phyloP scores from a whole-genome alignment of 2,888 invertebrate species.

The Phyllotreta cruciferae region DNA sequence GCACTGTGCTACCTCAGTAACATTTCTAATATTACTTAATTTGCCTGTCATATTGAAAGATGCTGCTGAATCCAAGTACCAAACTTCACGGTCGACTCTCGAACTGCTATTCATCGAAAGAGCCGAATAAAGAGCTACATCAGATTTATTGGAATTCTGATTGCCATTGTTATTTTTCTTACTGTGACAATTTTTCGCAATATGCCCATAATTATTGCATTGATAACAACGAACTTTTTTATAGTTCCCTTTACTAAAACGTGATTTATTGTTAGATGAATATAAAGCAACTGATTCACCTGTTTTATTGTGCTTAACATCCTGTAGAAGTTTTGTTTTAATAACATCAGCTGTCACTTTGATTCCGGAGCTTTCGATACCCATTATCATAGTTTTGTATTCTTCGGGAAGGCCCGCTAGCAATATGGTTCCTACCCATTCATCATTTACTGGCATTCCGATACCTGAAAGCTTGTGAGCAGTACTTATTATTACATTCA shows the following conservation, averaged over 20 bases:
- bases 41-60: slow-evolving; percentile 9
- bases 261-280: too few species aligned
- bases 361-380: neutral
- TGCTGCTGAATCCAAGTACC: slow-evolving; percentile 7
- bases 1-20: slow-evolving; percentile 4
- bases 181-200: slow-evolving; percentile 21
- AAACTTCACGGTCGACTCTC: neutral
- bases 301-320: neutral
- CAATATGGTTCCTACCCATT: slow-evolving; percentile 3
- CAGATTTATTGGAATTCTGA: neutral
- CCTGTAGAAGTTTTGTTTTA: too few species aligned
- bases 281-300: too few species aligned
- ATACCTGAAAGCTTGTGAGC: slow-evolving; percentile 19
- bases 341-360: too few species aligned
- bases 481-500: slow-evolving; percentile 25
- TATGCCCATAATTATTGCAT: slow-evolving; percentile 28
- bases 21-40: slow-evolving; percentile 1
- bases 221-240: slow-evolving; percentile 19
- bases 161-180: slow-evolving; percentile 5
- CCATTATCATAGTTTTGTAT: neutral
- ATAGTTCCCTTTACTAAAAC: too few species aligned
- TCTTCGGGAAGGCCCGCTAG: neutral
- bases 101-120: neutral
- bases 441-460: slow-evolving; percentile 26
- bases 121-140: slow-evolving; percentile 19